Conservation (phyloP, 2,113 vertebrate genomes). For the Chloroceryle aenea region DNA sequence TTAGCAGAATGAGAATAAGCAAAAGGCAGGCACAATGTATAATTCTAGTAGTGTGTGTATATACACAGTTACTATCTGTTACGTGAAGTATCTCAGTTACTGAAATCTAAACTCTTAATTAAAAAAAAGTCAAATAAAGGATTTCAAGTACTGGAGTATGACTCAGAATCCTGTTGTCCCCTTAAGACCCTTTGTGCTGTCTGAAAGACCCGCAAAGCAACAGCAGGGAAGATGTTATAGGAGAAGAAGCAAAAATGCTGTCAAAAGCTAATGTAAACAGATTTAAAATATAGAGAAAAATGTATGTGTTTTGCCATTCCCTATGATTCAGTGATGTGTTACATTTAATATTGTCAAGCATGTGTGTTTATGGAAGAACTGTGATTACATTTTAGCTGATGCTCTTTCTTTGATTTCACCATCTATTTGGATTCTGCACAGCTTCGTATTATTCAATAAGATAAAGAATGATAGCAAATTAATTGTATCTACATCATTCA, state of each 20-base stretch:
- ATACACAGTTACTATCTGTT: not conserved
- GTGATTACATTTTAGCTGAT: not conserved
- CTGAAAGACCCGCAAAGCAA: conserved; percentile 12
- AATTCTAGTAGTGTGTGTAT: not conserved
- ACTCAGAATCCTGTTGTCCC: not conserved
- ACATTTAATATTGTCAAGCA: not conserved
- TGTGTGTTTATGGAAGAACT: conserved; percentile 38
- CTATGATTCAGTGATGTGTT: not conserved
- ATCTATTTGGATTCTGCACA: not conserved
- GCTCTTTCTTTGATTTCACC: conserved; percentile 6
- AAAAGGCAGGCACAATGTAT: not conserved
- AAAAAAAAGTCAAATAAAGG: not conserved
- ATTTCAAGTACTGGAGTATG: not conserved
- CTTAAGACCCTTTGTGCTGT: not conserved
- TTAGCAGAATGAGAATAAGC: not conserved
- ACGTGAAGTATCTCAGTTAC: not conserved
- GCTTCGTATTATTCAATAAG: not conserved
- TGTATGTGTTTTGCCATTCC: not conserved
- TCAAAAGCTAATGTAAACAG: conserved; percentile 23
- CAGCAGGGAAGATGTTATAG: not conserved
- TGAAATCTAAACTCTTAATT: not conserved
- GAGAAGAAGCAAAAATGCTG: not conserved
- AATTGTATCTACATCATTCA: not conserved
- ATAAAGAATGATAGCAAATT: not conserved
- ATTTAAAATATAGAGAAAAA: not conserved